Base-by-base conservation (phyloP, 2,797 vertebrate genomes). In the Malacoraja senta region DNA sequence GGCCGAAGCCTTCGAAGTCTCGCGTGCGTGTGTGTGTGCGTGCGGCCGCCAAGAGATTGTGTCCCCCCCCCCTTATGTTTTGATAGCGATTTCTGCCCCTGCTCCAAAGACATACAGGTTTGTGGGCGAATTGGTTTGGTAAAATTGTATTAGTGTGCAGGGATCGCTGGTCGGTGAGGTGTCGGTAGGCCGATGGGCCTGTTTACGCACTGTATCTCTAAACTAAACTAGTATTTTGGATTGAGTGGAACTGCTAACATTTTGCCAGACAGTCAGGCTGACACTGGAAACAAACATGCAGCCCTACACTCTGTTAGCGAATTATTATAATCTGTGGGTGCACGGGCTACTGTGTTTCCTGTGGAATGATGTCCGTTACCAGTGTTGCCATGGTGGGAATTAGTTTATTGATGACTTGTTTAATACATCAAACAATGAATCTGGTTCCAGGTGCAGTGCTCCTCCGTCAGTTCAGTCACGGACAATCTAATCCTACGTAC, bases 381-480 rank as follows among this genome's bases (percentile, higher is more conserved):
- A 17, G 32, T 78, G 77, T 78, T 78, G 77, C 77, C 19, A 17
- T 74, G 19, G 24, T 74, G 71, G 71, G 71, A 78, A 35, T 78
- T 78, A 78, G 3, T 21, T 35, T 10, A 68, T 19, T 88, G n/a
- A 88, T 68, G 10, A 86, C n/a, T 88, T 35, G 8, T 21, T 68
- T 88, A 15, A 44, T 83, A 7, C 68, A 61, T 29, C 13, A 74
- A 93, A 76, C 15, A 29, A 19, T 86, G 65, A 32, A 38, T 91
- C 65, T 91, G 65, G 15, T 90, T 86, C 9, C 95, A 98, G 97
- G 95, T 35, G 93, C 95, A 0, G 13, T 96, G 76, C 93, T 95
- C 91, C 86, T 97, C 7, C 94, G 94, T 71, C 96, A 96, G 94
- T 97, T 97, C 94, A 96, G 94, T 74, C 96, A 95, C 0, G 94